Evolutionary conservation across 2,113 vertebrate species (phyloP).

Genomic region (Rhinoderma darwinii): DNA sequence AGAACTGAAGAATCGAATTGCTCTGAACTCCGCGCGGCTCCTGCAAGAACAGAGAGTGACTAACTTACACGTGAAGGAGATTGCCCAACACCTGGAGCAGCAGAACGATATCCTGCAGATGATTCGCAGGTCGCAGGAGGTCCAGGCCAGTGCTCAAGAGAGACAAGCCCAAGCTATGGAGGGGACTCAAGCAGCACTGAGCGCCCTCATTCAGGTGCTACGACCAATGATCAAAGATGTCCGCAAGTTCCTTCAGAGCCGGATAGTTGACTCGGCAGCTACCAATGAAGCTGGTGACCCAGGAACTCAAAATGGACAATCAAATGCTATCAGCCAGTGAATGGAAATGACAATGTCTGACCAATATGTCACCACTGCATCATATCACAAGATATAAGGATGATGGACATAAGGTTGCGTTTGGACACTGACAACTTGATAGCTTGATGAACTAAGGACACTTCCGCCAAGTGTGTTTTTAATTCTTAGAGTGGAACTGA

Average conservation of each 20-base stretch:
- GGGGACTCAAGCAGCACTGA: conserved; percentile 90
- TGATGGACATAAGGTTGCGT: background rate
- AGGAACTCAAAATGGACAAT: conserved; percentile 69
- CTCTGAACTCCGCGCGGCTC: conserved; percentile 92
- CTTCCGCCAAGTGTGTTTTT: background rate
- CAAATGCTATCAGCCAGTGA: conserved; percentile 72
- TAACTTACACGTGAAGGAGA: conserved; percentile 93
- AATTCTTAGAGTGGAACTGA: background rate
- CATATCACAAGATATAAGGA: background rate
- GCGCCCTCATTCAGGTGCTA: conserved; percentile 91
- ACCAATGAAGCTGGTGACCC: conserved; percentile 64
- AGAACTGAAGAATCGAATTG: conserved; percentile 93
- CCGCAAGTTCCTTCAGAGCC: conserved; percentile 88
- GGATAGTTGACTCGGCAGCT: conserved; percentile 63
- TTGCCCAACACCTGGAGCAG: conserved; percentile 93
- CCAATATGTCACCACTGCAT: background rate
- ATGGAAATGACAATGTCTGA: background rate
- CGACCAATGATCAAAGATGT: conserved; percentile 93
- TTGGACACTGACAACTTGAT: background rate
- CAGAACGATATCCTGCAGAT: conserved; percentile 94
- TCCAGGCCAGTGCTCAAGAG: conserved; percentile 93
- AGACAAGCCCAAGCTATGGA: conserved; percentile 95
- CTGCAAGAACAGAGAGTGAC: conserved; percentile 96
- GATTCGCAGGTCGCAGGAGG: conserved; percentile 93
- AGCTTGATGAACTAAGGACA: background rate